phyloP scores from a whole-genome alignment of 2,113 vertebrate genomes.

The Corvus hawaiiensis region DNA sequence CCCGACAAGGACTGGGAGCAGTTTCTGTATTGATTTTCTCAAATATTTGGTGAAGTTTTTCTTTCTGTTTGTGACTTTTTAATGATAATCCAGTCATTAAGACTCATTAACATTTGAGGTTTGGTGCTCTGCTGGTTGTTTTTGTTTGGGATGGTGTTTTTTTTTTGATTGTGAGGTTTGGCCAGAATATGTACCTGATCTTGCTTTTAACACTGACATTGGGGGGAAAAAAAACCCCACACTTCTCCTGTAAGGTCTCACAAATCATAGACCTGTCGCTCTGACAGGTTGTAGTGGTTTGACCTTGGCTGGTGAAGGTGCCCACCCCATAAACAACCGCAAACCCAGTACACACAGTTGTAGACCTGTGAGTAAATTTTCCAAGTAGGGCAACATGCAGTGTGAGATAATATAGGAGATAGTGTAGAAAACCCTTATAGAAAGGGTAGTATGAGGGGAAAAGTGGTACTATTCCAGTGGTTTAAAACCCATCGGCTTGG shows the following conservation, averaged over 20 bases:
- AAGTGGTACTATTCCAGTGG: background rate
- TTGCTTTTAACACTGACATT: background rate
- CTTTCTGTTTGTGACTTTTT: background rate
- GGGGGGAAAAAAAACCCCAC: background rate
- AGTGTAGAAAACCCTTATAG: background rate
- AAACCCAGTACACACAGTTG: background rate
- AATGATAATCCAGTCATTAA: background rate
- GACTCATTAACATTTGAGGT: background rate
- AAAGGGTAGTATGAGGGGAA: background rate
- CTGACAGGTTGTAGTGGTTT: background rate
- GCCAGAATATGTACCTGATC: background rate
- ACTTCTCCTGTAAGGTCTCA: background rate
- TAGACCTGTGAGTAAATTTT: background rate
- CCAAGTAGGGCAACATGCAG: background rate
- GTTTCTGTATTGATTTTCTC: background rate
- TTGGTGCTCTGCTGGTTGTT: background rate
- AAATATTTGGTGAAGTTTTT: background rate
- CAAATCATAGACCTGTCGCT: background rate
- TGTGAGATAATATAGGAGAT: background rate
- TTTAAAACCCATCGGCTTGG: background rate
- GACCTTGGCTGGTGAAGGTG: background rate
- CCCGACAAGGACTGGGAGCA: background rate
- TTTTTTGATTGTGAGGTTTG: background rate
- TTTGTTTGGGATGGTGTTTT: fast-evolving
- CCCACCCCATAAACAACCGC: background rate